Percentiles rank a stretch among this genome's conserved stretches.
Evolutionary conservation across 2,113 vertebrate species (phyloP).

Genomic region (Mesembrinibis cayennensis): DNA sequence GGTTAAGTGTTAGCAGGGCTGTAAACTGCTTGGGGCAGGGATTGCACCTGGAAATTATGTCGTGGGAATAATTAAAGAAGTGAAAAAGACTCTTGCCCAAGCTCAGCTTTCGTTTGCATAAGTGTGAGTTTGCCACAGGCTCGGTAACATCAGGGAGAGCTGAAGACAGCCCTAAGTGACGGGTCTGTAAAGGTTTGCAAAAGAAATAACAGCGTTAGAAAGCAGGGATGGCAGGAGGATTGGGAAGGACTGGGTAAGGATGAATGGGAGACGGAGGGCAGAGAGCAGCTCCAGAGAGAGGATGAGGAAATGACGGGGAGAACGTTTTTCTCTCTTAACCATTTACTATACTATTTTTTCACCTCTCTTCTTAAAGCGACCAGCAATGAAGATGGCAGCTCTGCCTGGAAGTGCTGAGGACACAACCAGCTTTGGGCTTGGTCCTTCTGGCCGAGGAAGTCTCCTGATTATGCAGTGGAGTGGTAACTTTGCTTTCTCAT

Average conservation of each 20-base stretch:
- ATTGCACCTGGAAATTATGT: not conserved
- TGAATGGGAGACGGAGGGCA: not conserved
- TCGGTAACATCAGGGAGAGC: not conserved
- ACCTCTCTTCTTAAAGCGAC: constrained; percentile 39
- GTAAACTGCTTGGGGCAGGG: not conserved
- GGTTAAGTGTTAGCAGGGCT: not conserved
- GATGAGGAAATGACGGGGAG: not conserved
- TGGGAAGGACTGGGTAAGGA: not conserved
- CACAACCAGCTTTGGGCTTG: constrained; percentile 47
- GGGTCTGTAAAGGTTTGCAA: not conserved
- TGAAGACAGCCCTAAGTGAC: not conserved
- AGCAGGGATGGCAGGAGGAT: not conserved
- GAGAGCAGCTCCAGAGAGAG: constrained; percentile 6
- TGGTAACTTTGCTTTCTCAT: constrained; percentile 53
- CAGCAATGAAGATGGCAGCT: constrained; percentile 3
- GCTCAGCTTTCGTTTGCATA: not conserved
- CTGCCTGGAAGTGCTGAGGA: constrained; percentile 57
- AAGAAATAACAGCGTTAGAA: not conserved
- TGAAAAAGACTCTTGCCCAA: not conserved
- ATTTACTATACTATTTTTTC: constrained; percentile 43
- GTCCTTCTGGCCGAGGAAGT: constrained; percentile 53
- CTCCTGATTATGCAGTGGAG: constrained; percentile 33
- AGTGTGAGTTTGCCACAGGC: not conserved
- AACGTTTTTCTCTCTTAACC: constrained; percentile 38
- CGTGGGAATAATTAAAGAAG: not conserved